Evolutionary conservation across 1,140 invertebrate species (phyloP).

Genomic region (Lasaia peninsularis): DNA sequence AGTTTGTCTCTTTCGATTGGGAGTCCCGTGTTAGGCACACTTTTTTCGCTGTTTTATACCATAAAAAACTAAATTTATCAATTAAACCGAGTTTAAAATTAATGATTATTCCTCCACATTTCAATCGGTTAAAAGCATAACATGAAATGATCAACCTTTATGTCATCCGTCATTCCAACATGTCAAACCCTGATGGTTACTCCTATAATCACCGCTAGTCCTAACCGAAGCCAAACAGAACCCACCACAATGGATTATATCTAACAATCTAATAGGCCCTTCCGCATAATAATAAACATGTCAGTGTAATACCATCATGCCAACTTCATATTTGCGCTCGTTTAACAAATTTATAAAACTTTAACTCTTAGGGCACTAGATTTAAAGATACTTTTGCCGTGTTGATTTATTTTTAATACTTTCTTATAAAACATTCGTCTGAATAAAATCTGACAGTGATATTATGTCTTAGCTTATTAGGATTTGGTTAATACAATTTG

Average conservation of each 20-base stretch:
- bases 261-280: slow-evolving; percentile 73
- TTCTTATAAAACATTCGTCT: slow-evolving; percentile 26
- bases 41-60: too few species aligned
- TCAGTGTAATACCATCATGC: slow-evolving; percentile 59
- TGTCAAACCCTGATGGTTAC: slow-evolving; percentile 52
- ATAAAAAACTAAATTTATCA: too few species aligned
- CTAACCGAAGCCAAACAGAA: slow-evolving; percentile 51
- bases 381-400: slow-evolving; percentile 12
- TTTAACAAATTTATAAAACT: slow-evolving; percentile 14
- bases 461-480: slow-evolving; percentile 50
- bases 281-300: slow-evolving; percentile 73
- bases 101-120: too few species aligned
- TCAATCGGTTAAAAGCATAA: too few species aligned
- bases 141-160: slow-evolving; percentile 22
- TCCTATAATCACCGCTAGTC: slow-evolving; percentile 40
- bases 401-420: slow-evolving; percentile 12
- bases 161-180: slow-evolving; percentile 49
- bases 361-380: slow-evolving; percentile 18
- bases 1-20: too few species aligned
- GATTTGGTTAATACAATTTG: slow-evolving; percentile 66
- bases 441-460: slow-evolving; percentile 67
- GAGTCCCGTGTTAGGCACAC: too few species aligned
- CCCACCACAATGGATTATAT: slow-evolving; percentile 58
- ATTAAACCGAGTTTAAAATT: too few species aligned
- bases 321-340: slow-evolving; percentile 30